A percentile compares a stretch with the other conserved stretches of the same genome.
Evolutionary conservation across 2,113 vertebrate genomes (phyloP).

Genomic region (Carassius carassius): DNA sequence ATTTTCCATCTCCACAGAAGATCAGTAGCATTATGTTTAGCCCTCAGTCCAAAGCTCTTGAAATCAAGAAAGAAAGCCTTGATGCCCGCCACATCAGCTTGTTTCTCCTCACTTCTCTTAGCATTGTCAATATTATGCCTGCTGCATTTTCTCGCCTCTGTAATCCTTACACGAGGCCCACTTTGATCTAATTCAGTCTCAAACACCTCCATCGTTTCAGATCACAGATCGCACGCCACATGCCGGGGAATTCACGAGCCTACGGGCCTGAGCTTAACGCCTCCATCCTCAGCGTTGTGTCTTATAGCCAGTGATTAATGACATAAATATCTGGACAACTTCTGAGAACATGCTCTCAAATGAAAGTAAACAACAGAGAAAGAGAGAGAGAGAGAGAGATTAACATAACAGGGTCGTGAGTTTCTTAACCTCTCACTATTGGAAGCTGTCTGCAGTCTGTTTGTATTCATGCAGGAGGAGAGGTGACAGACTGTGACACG

Average conservation of each 20-base stretch:
- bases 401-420: constrained; percentile 26
- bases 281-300: constrained; percentile 54
- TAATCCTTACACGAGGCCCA: constrained; percentile 63
- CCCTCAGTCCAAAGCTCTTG: neutral
- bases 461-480: constrained; percentile 47
- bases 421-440: constrained; percentile 51
- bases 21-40: neutral
- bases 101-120: constrained; percentile 55
- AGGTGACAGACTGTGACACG: constrained; percentile 45
- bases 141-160: constrained; percentile 59
- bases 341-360: constrained; percentile 40
- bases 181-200: constrained; percentile 65
- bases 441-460: constrained; percentile 49
- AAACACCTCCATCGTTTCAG: constrained; percentile 59
- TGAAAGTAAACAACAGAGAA: constrained; percentile 14
- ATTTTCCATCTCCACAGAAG: neutral
- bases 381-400: neutral
- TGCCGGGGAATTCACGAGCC: constrained; percentile 59
- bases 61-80: neutral
- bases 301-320: constrained; percentile 62
- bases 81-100: constrained; percentile 14
- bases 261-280: constrained; percentile 43
- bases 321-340: constrained; percentile 52
- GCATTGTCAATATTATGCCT: constrained; percentile 65
- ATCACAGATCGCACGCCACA: constrained; percentile 40